Conservation (phyloP, 2,797 vertebrate species). For the Hydrocynus forskahlii region DNA sequence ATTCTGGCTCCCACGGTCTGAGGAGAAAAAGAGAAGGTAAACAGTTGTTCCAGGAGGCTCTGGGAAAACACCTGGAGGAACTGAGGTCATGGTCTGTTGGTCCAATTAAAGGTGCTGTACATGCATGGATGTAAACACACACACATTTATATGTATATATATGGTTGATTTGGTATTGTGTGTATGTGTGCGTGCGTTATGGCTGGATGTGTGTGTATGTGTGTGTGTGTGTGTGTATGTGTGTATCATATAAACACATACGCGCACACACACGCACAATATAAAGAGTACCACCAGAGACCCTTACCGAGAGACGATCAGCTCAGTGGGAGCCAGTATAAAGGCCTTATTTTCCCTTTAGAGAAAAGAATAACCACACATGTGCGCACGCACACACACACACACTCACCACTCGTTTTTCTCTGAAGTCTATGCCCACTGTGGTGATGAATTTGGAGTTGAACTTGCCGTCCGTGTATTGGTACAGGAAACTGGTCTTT, state of each 20-base stretch:
- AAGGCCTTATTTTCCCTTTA: background rate
- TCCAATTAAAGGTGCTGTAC: background rate
- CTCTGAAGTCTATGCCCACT: constrained; percentile 98
- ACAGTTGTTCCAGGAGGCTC: constrained; percentile 1
- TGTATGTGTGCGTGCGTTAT: too few species aligned
- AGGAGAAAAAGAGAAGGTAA: constrained; percentile 23
- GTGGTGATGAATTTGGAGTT: constrained; percentile 99
- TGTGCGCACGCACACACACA: background rate
- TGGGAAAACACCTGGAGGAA: constrained; percentile 25
- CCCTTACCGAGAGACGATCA: too few species aligned
- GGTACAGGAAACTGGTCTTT: constrained; percentile 96
- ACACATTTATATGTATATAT: background rate
- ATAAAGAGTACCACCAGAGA: too few species aligned
- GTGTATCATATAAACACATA: too few species aligned
- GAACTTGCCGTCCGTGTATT: constrained; percentile 96
- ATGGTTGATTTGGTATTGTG: too few species aligned
- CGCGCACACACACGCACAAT: too few species aligned
- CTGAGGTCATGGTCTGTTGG: background rate
- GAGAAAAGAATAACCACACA: too few species aligned
- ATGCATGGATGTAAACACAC: background rate
- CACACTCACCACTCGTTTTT: constrained; percentile 93
- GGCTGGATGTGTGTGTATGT: too few species aligned
- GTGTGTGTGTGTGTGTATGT: too few species aligned
- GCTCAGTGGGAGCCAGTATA: background rate
- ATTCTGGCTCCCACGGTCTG: background rate